Evolutionary conservation across 2,797 vertebrate species (phyloP).

Genomic region (Botia almorhae): DNA sequence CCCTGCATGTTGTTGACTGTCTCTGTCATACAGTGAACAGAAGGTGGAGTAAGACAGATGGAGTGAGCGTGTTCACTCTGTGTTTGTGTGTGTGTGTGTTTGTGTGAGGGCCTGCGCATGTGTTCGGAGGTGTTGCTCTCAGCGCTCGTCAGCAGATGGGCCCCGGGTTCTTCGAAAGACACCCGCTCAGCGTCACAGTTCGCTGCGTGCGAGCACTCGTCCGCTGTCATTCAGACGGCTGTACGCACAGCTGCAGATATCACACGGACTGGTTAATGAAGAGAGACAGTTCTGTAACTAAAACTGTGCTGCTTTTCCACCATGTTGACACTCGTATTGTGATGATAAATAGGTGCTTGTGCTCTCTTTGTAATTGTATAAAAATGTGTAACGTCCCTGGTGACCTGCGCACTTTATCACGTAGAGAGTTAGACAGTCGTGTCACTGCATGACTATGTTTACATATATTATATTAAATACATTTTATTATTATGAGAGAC

Average conservation of each 20-base stretch:
- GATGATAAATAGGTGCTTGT: too few relatives aligned
- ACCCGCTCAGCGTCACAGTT: constrained; percentile 31
- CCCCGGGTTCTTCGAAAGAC: constrained; percentile 17
- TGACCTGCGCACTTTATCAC: too few relatives aligned
- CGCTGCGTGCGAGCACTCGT: background rate
- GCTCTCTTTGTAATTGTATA: too few relatives aligned
- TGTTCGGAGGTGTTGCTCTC: constrained; percentile 38
- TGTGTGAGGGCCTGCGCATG: constrained; percentile 20
- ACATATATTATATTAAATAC: too few relatives aligned
- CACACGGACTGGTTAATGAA: background rate
- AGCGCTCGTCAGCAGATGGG: constrained; percentile 45
- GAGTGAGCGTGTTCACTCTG: constrained; percentile 23
- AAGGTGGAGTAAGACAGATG: constrained; percentile 49
- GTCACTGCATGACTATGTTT: too few relatives aligned
- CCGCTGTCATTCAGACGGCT: background rate
- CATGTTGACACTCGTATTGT: background rate
- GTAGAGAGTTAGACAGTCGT: too few relatives aligned
- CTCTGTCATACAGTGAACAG: constrained; percentile 45
- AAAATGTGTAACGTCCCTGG: too few relatives aligned
- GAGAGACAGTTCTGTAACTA: background rate
- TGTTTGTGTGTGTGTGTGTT: constrained; percentile 38
- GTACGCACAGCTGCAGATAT: background rate
- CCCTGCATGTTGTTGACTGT: constrained; percentile 14
- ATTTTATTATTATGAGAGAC: too few relatives aligned
- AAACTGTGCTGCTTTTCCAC: background rate